Percentiles rank a stretch among this genome's conserved stretches.
These are phyloP conservation scores for Colletes collaris DNA, from an alignment of 2,888 invertebrate genomes.

Conservation along the genomic window DNA sequence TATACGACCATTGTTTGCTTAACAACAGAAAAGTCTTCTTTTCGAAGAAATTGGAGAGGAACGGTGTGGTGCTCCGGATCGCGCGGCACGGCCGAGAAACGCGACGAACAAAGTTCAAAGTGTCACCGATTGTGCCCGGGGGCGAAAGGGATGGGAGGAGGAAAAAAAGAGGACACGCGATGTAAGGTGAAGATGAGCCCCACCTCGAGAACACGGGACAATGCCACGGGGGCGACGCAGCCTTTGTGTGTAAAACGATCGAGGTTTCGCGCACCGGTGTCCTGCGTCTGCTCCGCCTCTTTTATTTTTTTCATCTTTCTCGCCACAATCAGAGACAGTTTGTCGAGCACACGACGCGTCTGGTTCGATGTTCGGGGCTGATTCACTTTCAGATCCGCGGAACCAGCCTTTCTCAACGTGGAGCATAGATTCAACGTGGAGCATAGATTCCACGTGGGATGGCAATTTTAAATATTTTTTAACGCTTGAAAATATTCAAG, in stretches of 20 bases:
- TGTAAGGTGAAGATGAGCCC: constrained; percentile 39
- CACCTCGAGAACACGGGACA: constrained; percentile 53
- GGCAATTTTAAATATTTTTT: too few species aligned
- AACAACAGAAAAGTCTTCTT: too few species aligned
- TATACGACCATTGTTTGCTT: neutral
- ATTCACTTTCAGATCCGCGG: neutral
- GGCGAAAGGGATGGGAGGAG: neutral
- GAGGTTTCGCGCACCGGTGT: constrained; percentile 56
- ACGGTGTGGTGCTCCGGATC: neutral
- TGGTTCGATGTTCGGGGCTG: neutral
- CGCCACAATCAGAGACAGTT: constrained; percentile 26
- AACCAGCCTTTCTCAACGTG: neutral
- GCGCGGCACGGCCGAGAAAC: neutral
- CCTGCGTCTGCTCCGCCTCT: constrained; percentile 31
- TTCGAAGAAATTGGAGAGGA: too few species aligned
- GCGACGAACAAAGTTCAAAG: constrained; percentile 27
- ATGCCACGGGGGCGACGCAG: constrained; percentile 67
- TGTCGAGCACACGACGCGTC: neutral
- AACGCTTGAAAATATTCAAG: too few species aligned
- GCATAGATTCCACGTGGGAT: too few species aligned
- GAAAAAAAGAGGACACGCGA: constrained; percentile 25
- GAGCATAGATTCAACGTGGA: too few species aligned
- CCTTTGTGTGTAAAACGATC: constrained; percentile 70
- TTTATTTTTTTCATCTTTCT: constrained; percentile 18
- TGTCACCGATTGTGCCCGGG: constrained; percentile 45